Conservation (phyloP, 2,888 invertebrate species). For the Aethes cnicana region DNA sequence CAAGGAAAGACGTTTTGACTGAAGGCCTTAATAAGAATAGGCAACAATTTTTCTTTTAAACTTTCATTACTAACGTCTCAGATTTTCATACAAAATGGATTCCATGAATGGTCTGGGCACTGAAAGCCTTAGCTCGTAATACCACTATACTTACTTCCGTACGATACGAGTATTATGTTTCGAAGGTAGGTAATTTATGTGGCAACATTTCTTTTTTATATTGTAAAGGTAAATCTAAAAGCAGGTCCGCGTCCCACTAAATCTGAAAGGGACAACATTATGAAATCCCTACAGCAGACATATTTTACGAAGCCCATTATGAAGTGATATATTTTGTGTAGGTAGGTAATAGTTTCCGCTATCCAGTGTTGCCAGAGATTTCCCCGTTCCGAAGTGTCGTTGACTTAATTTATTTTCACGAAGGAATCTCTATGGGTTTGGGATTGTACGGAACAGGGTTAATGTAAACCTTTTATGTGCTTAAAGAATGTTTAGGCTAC, state of each 20-base stretch:
- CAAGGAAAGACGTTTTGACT: too few relatives aligned
- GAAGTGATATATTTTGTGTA: constrained; percentile 30
- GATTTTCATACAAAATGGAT: too few relatives aligned
- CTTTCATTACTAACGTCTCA: too few relatives aligned
- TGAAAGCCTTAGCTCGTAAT: too few relatives aligned
- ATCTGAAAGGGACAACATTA: constrained; percentile 23
- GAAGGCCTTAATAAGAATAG: too few relatives aligned
- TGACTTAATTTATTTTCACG: constrained; percentile 26
- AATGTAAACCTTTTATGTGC: constrained; percentile 3
- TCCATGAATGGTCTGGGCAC: too few relatives aligned
- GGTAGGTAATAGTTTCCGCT: constrained; percentile 29
- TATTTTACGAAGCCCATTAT: constrained; percentile 22
- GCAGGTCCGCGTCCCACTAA: constrained; percentile 5
- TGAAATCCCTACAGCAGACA: constrained; percentile 21
- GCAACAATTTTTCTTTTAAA: too few relatives aligned
- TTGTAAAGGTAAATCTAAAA: neutral
- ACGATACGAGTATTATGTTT: too few relatives aligned
- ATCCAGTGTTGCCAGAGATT: constrained; percentile 22
- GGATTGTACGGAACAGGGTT: constrained; percentile 3
- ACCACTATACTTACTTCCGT: too few relatives aligned
- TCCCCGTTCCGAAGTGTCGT: constrained; percentile 21
- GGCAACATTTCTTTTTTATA: neutral
- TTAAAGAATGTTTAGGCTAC: neutral
- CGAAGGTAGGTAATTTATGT: too few relatives aligned
- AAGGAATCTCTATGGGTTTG: constrained; percentile 11